Evolutionary conservation across 37 sponge, comb jelly and placozoan genomes (phyloP), one percentile per base, ranked within the genome.

Genomic region (Trichoplax adhaerens): DNA sequence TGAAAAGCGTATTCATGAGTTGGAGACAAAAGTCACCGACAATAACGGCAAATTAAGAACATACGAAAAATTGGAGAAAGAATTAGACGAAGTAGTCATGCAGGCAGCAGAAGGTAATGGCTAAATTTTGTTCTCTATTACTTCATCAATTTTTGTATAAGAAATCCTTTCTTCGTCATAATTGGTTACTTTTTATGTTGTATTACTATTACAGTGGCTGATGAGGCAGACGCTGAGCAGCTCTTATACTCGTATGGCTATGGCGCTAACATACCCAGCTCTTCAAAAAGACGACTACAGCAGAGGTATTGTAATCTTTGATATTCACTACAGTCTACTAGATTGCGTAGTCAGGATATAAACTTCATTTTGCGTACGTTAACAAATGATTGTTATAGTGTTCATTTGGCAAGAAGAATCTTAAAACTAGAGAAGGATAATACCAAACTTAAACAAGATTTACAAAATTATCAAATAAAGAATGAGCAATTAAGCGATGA

Each of bases 21-120:
- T 84, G 74, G 88, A 87, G 68, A 62, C 64, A 5, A 74, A 68
- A 68, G 12, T 77, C 52, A 55, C 55, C 29, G 81, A 87, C 8
- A 76, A 64, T 52, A 3, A 57, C 2, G 70, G 61, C 58, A 67
- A 76, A 60, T 68, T 91, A 4, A 76, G 78, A 5, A 62, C 54
- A 1, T 91, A 84, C 55, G 88, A 91, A 76, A 81, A 79, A 55
- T 64, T 91, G 55, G 93, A 91, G 73, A 84, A 65, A 48, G 88
- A 91, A 49, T 61, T 91, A 65, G 93, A 91, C 68, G 83, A 91
- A 50, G 82, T 84, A 7, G 85, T 91, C 54, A 52, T 88, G 58
- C 85, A 91, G 67, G 88, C 93, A 51, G 93, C 93, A 50, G 83
- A 91, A 60, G 57, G 88, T 86, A 58, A 70, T 8, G 77, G 48